Evolutionary conservation across 2,888 invertebrate species (phyloP), one percentile per base, ranked within the genome.

Genomic region (Heteromyza rotundicornis): DNA sequence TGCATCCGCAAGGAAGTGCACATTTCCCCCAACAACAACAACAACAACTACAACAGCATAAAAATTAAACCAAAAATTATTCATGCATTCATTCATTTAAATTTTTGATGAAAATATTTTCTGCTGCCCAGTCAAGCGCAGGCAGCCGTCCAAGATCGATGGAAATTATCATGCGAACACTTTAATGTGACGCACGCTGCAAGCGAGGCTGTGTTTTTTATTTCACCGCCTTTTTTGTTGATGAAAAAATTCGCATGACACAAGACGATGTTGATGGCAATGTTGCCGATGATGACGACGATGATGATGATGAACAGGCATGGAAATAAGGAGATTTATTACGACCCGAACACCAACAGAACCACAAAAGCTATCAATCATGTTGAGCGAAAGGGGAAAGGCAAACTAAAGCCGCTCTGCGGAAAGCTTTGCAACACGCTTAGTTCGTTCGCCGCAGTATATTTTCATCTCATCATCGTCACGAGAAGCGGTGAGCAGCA

Each of bases 341-440:
- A 64, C 63, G 66, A 64, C 66, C 67, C 63, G 60, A 69, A 62
- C 60, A 62, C 56, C 20, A 20, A 2, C 47, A 3, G 7, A 47
- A 20, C 68, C 75, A 72, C 68, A 75, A 76, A 73, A 75, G 68
- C 74, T 76, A 74, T 74, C 74, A 74, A 74, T 74, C 74, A 74
- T 76, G 73, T 66, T 70, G 70, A 76, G 68, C 72, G 72, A 74
- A 74, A 74, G 74, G 74, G 74, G 74, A 68, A 76, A n/a, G n/a
- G n/a, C n/a, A n/a, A n/a, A n/a, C n/a, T n/a, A n/a, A 74, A 47
- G 47, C 20, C 47, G 40, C 14, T 14, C 19, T 19, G 20, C n/a
- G n/a, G n/a, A n/a, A n/a, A 19, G 47, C 47, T 14, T n/a, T n/a
- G 47, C 19, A 47, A 14, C 40, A 40, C 40, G 40, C 40, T 40